Evolutionary conservation across 2,888 invertebrate genomes (phyloP).

Genomic region (Pristionchus arcanus): DNA sequence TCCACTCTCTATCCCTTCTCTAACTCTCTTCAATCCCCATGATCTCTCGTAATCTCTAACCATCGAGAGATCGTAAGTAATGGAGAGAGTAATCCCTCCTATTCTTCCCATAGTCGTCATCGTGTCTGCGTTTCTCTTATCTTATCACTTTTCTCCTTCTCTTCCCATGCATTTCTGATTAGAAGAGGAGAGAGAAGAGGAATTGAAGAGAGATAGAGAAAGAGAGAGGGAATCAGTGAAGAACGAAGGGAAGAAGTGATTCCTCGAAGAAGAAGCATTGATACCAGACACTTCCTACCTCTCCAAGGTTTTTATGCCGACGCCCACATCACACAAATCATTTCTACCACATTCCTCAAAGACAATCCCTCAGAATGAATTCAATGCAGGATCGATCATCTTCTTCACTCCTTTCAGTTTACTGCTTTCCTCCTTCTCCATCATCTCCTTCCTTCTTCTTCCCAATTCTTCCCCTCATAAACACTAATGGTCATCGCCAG

Average conservation of each 20-base stretch:
- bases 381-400: background rate
- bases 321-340: background rate
- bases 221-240: background rate
- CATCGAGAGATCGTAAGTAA: background rate
- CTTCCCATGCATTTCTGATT: background rate
- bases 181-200: background rate
- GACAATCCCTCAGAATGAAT: no score
- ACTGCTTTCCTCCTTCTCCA: background rate
- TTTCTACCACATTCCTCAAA: background rate
- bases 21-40: background rate
- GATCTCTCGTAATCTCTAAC: background rate
- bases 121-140: constrained; percentile 36
- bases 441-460: background rate
- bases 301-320: background rate
- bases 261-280: background rate
- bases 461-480: background rate
- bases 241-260: background rate
- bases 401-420: background rate
- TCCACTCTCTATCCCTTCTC: background rate
- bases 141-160: constrained; percentile 9
- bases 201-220: background rate
- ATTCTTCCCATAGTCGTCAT: constrained; percentile 26
- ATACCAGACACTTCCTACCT: no score
- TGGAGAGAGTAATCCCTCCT: background rate
- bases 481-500: constrained; percentile 32